Evolutionary conservation across 92 coral and sea anemone genomes (phyloP).

Genomic region (Zoanthus sansibaricus): DNA sequence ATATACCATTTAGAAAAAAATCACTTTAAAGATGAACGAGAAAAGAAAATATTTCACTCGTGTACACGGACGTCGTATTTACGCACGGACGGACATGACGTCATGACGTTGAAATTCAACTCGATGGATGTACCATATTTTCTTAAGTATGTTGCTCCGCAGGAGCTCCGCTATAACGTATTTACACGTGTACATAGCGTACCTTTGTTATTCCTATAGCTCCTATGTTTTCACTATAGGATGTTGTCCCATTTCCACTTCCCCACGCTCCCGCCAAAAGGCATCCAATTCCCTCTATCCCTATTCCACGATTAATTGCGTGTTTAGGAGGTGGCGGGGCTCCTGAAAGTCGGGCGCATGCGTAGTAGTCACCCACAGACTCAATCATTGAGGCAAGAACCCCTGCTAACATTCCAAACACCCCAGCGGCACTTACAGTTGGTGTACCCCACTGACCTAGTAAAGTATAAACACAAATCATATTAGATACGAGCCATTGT

Average conservation of each 20-base stretch:
- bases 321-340: conserved; percentile 97
- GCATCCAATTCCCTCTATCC: conserved; percentile 87
- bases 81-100: too few species aligned
- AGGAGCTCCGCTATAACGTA: too few species aligned
- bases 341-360: conserved; percentile 94
- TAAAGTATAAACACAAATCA: neutral
- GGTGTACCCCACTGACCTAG: conserved; percentile 98
- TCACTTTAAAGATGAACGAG: too few species aligned
- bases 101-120: too few species aligned
- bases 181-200: neutral
- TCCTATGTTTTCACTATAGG: conserved; percentile 85
- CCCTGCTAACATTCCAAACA: conserved; percentile 98
- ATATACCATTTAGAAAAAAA: too few species aligned
- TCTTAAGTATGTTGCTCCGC: too few species aligned
- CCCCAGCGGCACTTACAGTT: conserved; percentile 92
- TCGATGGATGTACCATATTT: too few species aligned
- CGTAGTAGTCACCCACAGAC: conserved; percentile 98
- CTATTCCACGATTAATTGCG: conserved; percentile 94
- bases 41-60: too few species aligned
- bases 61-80: too few species aligned
- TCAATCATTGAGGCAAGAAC: conserved; percentile 91
- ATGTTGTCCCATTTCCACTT: conserved; percentile 89
- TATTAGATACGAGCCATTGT: neutral
- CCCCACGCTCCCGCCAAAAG: conserved; percentile 87
- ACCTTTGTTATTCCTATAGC: conserved; percentile 85